These are phyloP conservation scores for Gymnocheta viridis DNA, from an alignment of 2,888 invertebrate species.

Conservation along the genomic window DNA sequence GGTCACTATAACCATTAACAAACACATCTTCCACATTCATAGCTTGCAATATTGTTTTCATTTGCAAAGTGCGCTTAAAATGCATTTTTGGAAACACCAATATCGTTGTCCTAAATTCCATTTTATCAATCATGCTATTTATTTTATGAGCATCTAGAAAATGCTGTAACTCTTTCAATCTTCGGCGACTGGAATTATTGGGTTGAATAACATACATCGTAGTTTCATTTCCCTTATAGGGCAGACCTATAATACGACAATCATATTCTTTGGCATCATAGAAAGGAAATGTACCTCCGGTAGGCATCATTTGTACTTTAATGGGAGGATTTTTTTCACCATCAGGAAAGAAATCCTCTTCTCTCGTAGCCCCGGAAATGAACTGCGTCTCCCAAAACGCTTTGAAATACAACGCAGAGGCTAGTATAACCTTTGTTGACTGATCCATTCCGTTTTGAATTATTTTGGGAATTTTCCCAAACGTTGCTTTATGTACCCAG, in stretches of 20 bases:
- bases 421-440: constrained; percentile 84
- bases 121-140: constrained; percentile 78
- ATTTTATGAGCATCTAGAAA: constrained; percentile 82
- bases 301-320: constrained; percentile 85
- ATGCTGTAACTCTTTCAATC: constrained; percentile 82
- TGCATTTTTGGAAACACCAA: constrained; percentile 88
- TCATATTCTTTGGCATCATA: constrained; percentile 79
- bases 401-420: constrained; percentile 86
- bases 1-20: constrained; percentile 84
- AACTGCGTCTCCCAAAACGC: constrained; percentile 86
- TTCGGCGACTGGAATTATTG: constrained; percentile 82
- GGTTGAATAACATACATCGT: constrained; percentile 87
- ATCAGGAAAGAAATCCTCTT: constrained; percentile 83
- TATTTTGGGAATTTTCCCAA: constrained; percentile 84
- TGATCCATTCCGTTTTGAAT: constrained; percentile 82
- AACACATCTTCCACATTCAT: constrained; percentile 87
- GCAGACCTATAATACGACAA: constrained; percentile 85
- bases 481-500: constrained; percentile 85
- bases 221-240: constrained; percentile 85
- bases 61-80: constrained; percentile 84
- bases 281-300: constrained; percentile 85
- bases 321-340: constrained; percentile 80
- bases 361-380: constrained; percentile 82
- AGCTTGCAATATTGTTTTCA: constrained; percentile 83
- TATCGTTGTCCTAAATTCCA: constrained; percentile 82